Conservation (phyloP, 2,888 invertebrate species). For the Tachystola acroxantha region DNA sequence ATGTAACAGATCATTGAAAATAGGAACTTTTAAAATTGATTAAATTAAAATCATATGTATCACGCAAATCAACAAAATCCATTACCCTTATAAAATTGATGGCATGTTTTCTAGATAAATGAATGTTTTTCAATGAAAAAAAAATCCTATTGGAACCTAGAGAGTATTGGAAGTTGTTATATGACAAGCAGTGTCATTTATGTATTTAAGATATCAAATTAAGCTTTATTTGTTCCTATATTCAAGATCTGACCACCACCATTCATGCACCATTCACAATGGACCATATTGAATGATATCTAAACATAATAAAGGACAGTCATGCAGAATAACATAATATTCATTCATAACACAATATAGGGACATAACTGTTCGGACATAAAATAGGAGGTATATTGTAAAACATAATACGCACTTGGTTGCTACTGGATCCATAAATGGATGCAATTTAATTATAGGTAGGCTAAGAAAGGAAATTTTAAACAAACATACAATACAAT, state of each 20-base stretch:
- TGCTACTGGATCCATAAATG: neutral
- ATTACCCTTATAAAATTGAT: no score
- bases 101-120: no score
- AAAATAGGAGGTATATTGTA: no score
- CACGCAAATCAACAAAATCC: neutral
- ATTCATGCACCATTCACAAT: slow-evolving; percentile 11
- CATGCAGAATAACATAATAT: neutral
- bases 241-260: slow-evolving; percentile 10
- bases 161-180: no score
- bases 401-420: neutral
- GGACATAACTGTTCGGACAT: no score
- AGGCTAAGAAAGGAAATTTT: neutral
- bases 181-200: no score
- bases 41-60: neutral
- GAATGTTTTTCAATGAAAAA: no score
- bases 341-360: no score
- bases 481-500: neutral
- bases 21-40: neutral
- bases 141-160: no score
- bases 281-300: neutral
- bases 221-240: slow-evolving; percentile 11
- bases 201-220: no score
- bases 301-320: neutral
- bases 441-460: neutral
- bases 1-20: slow-evolving; percentile 4